Evolutionary conservation across 2,888 invertebrate genomes (phyloP).

Genomic region (Labia minor): DNA sequence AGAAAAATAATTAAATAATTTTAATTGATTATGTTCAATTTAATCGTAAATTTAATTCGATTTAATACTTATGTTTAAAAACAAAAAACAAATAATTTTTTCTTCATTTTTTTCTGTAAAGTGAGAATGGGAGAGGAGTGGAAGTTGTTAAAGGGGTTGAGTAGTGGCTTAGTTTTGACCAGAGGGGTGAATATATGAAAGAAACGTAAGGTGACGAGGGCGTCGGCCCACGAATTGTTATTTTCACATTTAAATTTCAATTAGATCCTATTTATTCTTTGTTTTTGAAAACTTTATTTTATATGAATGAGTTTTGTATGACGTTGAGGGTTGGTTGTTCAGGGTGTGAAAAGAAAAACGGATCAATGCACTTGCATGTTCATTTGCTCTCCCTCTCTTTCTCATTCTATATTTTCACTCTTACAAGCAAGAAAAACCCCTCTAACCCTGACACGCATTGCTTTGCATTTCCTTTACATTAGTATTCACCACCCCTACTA

Average conservation of each 20-base stretch:
- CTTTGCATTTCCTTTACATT: slow-evolving; percentile 13
- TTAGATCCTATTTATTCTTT: background rate
- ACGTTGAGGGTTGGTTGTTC: background rate
- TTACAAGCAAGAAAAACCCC: background rate
- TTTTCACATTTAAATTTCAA: background rate
- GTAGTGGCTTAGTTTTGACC: too few relatives aligned
- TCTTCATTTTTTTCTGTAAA: too few relatives aligned
- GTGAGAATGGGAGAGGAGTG: too few relatives aligned
- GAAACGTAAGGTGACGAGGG: too few relatives aligned
- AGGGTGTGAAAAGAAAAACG: background rate
- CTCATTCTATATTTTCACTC: background rate
- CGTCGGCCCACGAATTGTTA: background rate
- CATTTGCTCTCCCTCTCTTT: background rate
- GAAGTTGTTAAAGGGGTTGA: too few relatives aligned
- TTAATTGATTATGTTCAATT: too few relatives aligned
- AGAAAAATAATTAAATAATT: too few relatives aligned
- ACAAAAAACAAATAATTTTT: too few relatives aligned
- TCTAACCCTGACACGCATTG: background rate
- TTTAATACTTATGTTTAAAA: too few relatives aligned
- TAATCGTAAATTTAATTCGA: too few relatives aligned
- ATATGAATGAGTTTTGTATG: background rate
- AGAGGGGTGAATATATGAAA: too few relatives aligned
- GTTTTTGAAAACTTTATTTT: background rate
- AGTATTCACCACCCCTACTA: background rate
- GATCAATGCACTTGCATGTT: slow-evolving; percentile 2